Evolutionary conservation across 2,888 invertebrate genomes (phyloP).

Genomic region (Tinea semifulvella): DNA sequence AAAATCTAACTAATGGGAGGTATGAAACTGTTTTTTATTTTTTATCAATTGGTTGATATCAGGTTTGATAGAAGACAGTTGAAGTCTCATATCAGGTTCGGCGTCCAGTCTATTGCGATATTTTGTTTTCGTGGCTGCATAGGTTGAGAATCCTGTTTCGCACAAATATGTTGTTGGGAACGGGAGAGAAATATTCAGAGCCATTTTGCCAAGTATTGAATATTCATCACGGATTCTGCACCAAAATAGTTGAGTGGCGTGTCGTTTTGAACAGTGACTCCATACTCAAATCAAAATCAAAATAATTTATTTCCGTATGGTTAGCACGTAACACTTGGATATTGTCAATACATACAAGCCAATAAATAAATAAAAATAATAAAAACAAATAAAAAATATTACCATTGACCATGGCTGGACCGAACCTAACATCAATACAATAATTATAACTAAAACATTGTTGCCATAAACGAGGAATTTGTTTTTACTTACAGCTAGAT

Average conservation of each 20-base stretch:
- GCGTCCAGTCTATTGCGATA: conserved; percentile 26
- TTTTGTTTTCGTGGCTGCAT: conserved; percentile 24
- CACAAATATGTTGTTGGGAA: conserved; percentile 25
- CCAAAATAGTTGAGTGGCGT: conserved; percentile 27
- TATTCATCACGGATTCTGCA: conserved; percentile 26
- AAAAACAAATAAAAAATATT: too few relatives aligned
- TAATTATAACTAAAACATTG: too few relatives aligned
- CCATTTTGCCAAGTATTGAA: conserved; percentile 24
- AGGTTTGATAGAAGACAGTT: conserved; percentile 25
- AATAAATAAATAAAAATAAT: too few relatives aligned
- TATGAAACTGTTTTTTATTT: conserved; percentile 24
- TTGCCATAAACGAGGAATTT: too few relatives aligned
- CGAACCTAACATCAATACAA: too few relatives aligned
- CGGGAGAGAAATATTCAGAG: conserved; percentile 20
- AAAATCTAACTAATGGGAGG: conserved; percentile 22
- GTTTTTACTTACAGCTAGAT: too few relatives aligned
- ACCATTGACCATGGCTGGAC: too few relatives aligned
- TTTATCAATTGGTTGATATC: conserved; percentile 24
- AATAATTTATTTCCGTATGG: too few relatives aligned
- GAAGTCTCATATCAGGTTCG: conserved; percentile 25
- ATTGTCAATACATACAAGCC: too few relatives aligned
- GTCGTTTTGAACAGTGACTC: conserved; percentile 27
- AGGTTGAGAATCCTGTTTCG: conserved; percentile 24
- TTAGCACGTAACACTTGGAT: too few relatives aligned
- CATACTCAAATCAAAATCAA: too few relatives aligned